A percentile compares a stretch with the other conserved stretches of the same genome.
Conservation (phyloP, 2,113 vertebrate species). For the Pelodiscus sinensis region DNA sequence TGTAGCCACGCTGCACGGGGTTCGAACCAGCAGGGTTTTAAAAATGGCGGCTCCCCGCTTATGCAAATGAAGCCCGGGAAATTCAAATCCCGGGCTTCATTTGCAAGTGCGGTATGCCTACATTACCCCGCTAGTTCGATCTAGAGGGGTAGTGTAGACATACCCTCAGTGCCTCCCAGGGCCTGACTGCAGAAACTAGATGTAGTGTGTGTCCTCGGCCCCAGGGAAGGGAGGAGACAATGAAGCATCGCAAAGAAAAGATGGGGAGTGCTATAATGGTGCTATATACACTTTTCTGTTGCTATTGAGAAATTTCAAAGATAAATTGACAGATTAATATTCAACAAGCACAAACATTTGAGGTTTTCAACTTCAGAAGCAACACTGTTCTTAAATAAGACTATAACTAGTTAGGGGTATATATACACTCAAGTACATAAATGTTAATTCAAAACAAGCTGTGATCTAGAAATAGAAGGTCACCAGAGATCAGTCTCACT, state of each 20-base stretch:
- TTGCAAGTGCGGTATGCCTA: no score
- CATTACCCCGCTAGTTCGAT: no score
- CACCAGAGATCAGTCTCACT: neutral
- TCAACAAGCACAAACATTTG: neutral
- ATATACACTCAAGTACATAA: neutral
- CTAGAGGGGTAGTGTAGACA: no score
- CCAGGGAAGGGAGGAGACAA: neutral
- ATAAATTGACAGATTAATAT: neutral
- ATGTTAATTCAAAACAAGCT: neutral
- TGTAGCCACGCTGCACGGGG: no score
- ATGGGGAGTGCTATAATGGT: neutral
- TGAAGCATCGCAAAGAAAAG: neutral
- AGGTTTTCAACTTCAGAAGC: neutral
- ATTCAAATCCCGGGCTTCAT: no score
- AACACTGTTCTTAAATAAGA: neutral
- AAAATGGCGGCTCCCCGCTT: no score
- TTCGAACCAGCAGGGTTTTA: no score
- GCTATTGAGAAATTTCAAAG: neutral
- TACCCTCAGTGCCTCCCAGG: neutral
- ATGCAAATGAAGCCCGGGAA: no score
- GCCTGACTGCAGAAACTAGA: neutral
- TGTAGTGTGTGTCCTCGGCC: neutral
- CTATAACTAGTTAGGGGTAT: neutral
- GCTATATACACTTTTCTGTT: neutral
- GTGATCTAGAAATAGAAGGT: fast-evolving